Evolutionary conservation across 2,797 vertebrate genomes (phyloP), one percentile per base, ranked within the genome.

Genomic region (Amblyopsis hoosieri): DNA sequence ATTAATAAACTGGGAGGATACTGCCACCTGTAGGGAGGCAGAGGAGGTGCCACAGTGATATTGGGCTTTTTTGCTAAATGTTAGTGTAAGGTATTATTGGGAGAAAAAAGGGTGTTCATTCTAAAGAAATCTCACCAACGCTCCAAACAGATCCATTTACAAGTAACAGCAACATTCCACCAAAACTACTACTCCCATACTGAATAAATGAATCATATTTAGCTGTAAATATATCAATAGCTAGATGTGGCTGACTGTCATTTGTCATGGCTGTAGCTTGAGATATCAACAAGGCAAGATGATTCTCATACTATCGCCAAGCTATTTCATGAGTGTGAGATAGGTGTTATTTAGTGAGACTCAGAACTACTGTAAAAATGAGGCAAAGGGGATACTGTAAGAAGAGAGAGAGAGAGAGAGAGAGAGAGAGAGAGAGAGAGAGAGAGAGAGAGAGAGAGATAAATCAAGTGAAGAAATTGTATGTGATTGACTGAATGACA

Each of bases 11-110:
- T 50, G 31, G 23, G 55, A 1, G 6, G n/a, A 72, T 49, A 61
- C 69, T 69, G 78, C 67, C 87, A 62, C 58, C 84, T 86, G 23
- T 58, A 65, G 86, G 78, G 58, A 0, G 48, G 5, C 1, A 3
- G 0, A 4, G 19, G 46, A 65, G 59, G 33, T 75, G 60, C 59
- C 46, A 45, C 17, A 13, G 47, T 29, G 23, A 8, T 14, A 29
- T 17, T 4, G 9, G 4, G 8, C 6, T n/a, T 23, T 23, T 23
- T 23, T 23, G 23, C 3, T 8, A 37, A 50, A 15, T 8, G 5
- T 50, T 15, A 14, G 49, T 14, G 9, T 50, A 1, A 11, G 49
- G 48, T n/a, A 6, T 15, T 37, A 37, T 37, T 37, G 8, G 1
- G 33, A 1, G 3, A 37, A 37, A 5, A 37, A 5, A 1, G 5